phyloP scores from a whole-genome alignment of 2,888 invertebrate species.

The Polydrusus tereticollis region DNA sequence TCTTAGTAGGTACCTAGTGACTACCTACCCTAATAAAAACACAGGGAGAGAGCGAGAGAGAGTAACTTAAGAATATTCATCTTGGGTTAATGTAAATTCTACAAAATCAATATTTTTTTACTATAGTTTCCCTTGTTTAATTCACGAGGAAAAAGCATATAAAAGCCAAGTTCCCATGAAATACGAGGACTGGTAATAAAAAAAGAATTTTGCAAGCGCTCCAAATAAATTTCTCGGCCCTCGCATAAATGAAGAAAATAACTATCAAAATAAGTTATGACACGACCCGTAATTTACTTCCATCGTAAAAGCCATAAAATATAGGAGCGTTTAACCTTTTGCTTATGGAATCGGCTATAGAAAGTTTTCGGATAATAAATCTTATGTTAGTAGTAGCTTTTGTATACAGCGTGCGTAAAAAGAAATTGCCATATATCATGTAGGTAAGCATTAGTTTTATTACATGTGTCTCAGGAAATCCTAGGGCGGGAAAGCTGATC shows the following conservation, averaged over 20 bases:
- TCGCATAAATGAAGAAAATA: constrained; percentile 54
- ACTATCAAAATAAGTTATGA: constrained; percentile 58
- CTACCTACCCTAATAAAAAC: no score
- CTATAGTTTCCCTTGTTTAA: neutral
- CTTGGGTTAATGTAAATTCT: no score
- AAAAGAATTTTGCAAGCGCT: constrained; percentile 22
- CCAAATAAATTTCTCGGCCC: constrained; percentile 25
- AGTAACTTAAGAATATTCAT: no score
- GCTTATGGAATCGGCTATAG: constrained; percentile 60
- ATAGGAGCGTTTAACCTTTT: constrained; percentile 62
- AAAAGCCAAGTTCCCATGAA: constrained; percentile 13
- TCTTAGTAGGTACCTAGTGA: no score
- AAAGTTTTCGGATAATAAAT: constrained; percentile 57
- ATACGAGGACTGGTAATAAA: constrained; percentile 16
- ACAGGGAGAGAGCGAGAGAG: no score
- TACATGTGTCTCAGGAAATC: no score
- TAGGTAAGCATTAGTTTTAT: no score
- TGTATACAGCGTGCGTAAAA: neutral
- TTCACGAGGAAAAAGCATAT: neutral
- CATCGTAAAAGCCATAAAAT: constrained; percentile 61
- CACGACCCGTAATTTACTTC: constrained; percentile 56
- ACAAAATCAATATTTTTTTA: no score
- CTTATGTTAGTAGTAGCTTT: constrained; percentile 8
- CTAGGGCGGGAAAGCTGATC: no score
- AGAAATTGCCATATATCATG: neutral